Evolutionary conservation across 2,113 vertebrate species (phyloP), one percentile per base, ranked within the genome.

Genomic region (Pelusios castaneus): DNA sequence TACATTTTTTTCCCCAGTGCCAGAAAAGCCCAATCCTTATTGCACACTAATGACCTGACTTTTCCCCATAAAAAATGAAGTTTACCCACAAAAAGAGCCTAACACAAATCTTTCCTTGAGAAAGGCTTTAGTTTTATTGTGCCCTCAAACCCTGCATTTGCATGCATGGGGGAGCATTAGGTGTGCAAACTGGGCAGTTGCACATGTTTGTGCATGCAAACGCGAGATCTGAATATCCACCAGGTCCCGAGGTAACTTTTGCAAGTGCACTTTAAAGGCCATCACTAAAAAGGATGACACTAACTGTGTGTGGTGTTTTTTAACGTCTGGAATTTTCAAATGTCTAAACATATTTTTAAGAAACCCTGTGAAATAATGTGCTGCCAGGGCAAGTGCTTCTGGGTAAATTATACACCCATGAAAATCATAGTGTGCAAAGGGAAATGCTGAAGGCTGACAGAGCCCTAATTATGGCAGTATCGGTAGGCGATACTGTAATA

Each of bases 331-430:
- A 92, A 91, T 92, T 93, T 93, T 56, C 87, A 95, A 81, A 0
- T 2, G 38, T 87, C 94, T 79, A 94, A 96, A 97, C 90, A 75
- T 95, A 82, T 92, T 93, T 96, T 89, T 89, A 89, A 96, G 88
- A 82, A 93, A 96, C 34, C 52, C 63, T 21, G 45, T 81, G 81
- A 91, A 96, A 94, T 84, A 84, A 77, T 1, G 47, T 55, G 29
- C 75, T 94, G 88, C 77, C 84, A 91, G 79, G 80, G 91, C 43
- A 10, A 91, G 78, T 75, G 24, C 90, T 88, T 88, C 80, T 90
- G 91, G 89, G 93, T 93, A 84, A 97, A 94, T 95, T 85, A 95
- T 83, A 94, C 7, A 45, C 43, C 58, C 89, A 58, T 2, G 6
- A 85, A 95, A 97, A 81, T 81, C 83, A 76, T 84, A 89, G 96